Conservation (phyloP, 2,888 invertebrate genomes). For the Lithophane socia region DNA sequence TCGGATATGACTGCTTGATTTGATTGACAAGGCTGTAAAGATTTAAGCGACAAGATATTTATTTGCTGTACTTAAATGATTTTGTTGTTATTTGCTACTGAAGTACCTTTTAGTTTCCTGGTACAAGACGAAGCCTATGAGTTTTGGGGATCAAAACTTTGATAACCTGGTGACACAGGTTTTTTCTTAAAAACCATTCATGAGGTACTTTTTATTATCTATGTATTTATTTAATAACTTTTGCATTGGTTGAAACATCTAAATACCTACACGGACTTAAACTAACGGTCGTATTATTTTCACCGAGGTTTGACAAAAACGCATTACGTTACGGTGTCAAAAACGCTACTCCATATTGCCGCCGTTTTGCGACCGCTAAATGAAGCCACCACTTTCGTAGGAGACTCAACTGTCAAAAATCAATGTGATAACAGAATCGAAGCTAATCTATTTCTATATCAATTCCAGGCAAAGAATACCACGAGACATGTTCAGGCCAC, state of each 20-base stretch:
- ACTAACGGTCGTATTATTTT: not conserved
- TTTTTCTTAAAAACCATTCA: too few species aligned
- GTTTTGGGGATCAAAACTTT: not conserved
- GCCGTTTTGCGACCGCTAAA: not conserved
- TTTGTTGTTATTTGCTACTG: not conserved
- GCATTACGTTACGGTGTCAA: not conserved
- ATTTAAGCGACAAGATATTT: slow-evolving; percentile 1
- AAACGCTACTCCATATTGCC: not conserved
- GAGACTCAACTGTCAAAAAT: not conserved
- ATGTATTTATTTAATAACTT: not conserved
- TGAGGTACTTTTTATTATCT: too few species aligned
- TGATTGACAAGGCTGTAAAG: slow-evolving; percentile 56
- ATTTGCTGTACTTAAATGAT: not conserved
- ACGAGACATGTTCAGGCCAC: slow-evolving; percentile 96
- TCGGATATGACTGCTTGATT: slow-evolving; percentile 22
- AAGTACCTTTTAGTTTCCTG: not conserved
- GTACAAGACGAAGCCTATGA: not conserved
- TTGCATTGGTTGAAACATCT: not conserved
- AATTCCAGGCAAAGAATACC: slow-evolving; percentile 92
- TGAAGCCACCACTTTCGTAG: not conserved
- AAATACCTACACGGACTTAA: not conserved
- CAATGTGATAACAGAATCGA: not conserved
- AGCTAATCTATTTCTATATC: not conserved
- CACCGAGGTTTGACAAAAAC: not conserved
- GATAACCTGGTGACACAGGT: not conserved